Percentiles rank a stretch among this genome's conserved stretches.
These are phyloP conservation scores for Harpagus bidentatus DNA, from an alignment of 2,113 vertebrate species.

Conservation along the genomic window DNA sequence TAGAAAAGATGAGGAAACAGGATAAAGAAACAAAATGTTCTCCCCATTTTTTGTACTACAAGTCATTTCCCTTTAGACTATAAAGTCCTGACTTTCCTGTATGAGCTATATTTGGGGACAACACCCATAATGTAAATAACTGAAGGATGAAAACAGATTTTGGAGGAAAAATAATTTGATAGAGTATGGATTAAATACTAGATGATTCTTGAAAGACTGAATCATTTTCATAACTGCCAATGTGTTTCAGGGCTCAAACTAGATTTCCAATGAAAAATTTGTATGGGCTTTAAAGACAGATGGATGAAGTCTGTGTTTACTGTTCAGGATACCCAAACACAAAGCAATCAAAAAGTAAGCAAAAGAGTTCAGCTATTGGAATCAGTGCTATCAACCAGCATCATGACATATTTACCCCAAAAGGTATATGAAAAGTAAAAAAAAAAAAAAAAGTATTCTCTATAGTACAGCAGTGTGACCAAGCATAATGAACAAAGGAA, in stretches of 20 bases:
- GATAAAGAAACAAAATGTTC: not conserved
- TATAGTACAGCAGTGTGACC: not conserved
- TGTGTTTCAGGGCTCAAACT: not conserved
- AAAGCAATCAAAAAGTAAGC: not conserved
- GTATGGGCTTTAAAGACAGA: not conserved
- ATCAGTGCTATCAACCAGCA: not conserved
- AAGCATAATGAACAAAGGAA: not conserved
- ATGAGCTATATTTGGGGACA: not conserved
- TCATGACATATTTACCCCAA: not conserved
- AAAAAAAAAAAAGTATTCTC: not conserved
- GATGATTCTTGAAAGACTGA: not conserved
- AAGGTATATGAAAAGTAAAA: not conserved
- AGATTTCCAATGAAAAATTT: not conserved
- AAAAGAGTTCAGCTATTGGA: not conserved
- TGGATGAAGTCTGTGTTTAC: not conserved
- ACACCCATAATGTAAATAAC: not conserved
- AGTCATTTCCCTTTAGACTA: not conserved
- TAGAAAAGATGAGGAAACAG: not conserved
- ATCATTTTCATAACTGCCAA: not conserved
- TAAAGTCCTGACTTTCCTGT: not conserved
- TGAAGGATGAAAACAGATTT: not conserved
- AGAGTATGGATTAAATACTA: not conserved
- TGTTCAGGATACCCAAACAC: not conserved
- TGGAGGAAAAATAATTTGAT: not conserved
- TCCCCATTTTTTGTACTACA: not conserved